Conservation (phyloP, 1,140 invertebrate species). For the Dysdera silvatica region DNA sequence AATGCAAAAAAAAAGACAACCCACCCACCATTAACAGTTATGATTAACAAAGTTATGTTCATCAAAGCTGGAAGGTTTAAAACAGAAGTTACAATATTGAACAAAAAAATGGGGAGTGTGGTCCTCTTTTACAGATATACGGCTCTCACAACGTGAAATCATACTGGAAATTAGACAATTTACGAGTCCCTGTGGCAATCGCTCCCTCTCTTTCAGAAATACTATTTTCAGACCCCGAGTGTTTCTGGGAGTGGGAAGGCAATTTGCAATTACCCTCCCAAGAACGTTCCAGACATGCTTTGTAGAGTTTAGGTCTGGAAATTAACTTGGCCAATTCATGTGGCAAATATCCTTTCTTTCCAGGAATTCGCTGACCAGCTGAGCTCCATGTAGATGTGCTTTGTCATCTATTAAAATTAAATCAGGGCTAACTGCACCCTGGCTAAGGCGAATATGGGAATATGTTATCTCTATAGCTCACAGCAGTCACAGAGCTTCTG, state of each 20-base stretch:
- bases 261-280: not conserved
- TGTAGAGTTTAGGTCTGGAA: not conserved
- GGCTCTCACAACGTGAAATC: not conserved
- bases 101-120: not conserved
- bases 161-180: not conserved
- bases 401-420: not conserved
- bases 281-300: not conserved
- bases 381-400: not conserved
- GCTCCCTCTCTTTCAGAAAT: not conserved
- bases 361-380: not conserved
- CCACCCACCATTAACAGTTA: not conserved
- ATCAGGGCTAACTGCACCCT: not conserved
- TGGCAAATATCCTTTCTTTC: not conserved
- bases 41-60: not conserved
- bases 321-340: slow-evolving; percentile 1
- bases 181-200: not conserved
- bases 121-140: not conserved
- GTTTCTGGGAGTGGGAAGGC: not conserved
- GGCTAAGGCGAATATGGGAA: not conserved
- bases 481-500: not conserved
- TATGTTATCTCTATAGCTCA: not conserved
- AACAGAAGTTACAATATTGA: not conserved
- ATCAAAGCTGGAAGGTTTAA: not conserved
- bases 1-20: not conserved
- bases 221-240: not conserved